Base-by-base conservation (phyloP, 2,113 vertebrate species). In the Butorides virescens region DNA sequence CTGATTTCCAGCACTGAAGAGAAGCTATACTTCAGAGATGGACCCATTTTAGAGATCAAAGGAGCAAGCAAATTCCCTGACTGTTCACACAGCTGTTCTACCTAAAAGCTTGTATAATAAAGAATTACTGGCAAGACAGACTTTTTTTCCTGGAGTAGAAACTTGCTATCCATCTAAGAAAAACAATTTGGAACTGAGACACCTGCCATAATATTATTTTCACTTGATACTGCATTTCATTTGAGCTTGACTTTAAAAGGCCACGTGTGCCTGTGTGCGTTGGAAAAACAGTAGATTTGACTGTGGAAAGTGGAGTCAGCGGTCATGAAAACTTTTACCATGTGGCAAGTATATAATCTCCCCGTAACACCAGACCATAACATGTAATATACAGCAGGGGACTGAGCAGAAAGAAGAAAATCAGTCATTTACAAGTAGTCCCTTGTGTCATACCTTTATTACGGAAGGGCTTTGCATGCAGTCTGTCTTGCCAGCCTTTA, bases 191-290 rank as follows among this genome's bases (percentile, higher is more conserved):
- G 46, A 82, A 62, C 59, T 20, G 30, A 91, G 95, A 72, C 92
- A 92, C 76, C 93, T 96, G 93, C 73, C 70, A 79, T 32, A 95
- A 95, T 82, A 95, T 78, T 85, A 66, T 95, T 95, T 95, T 95
- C 66, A 76, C 90, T 63, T 78, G 52, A 87, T 90, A 46, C 77
- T 76, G 7, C 85, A 89, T 93, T 96, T 95, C 79, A 81, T 88
- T 87, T 87, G 61, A 82, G 77, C 29, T 89, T 85, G 86, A 76
- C 66, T 91, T 95, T 84, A 68, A 93, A 92, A 88, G 62, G 71
- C 58, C 42, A 32, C 2, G 5, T 85, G 89, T 78, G 80, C 89
- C 74, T 39, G 27, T 0, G 15, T 25, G 36, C 4, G 1, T 83
- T 90, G 90, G 71, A 86, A 92, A 94, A 95, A 58, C 0, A 3